Base-by-base conservation (phyloP, 2,113 vertebrate genomes). In the Tachysurus fulvidraco region DNA sequence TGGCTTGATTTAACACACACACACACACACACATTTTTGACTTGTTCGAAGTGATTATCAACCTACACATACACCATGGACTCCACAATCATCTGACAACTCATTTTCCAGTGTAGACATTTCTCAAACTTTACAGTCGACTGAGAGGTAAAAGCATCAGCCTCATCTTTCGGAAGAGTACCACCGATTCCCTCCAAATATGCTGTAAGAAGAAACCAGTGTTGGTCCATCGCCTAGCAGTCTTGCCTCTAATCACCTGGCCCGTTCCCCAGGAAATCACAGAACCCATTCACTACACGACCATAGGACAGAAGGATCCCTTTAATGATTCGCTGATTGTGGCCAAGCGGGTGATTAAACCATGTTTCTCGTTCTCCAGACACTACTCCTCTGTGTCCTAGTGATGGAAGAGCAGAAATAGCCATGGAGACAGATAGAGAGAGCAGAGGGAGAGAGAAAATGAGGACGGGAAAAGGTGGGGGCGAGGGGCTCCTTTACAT, bases 1-100 rank as follows among this genome's bases (percentile, higher is more conserved):
- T 30, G 69, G 86, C 67, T 81, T 85, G 88, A 89, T 92, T 92
- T 90, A 62, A 60, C 64, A 81, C 60, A 25, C 55, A 41, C 57
- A 65, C 23, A 65, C 54, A 62, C 62, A 46, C 28, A 81, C 55
- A 65, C 44, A 71, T 25, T 2, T 79, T 23, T 84, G 76, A 84
- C 76, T 41, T 62, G 73, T 91, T 86, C 36, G 71, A 52, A 59
- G 25, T 83, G 10, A 73, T 55, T 76, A 81, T 17, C 55, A 74
- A n/a, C 76, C 54, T 46, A 55, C 62, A 81, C 77, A 81, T 65
- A 81, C 65, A 28, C 55, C 30, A 80, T 59, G 55, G 55, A 80
- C 30, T 59, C 54, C 8, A 84, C 17, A 65, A 28, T 84, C 46
- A 81, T 64, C 28, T 62, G 36, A 73, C 69, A 57, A 69, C 36